A percentile compares a stretch with the other conserved stretches of the same genome.
These are phyloP conservation scores for Mormyrops boulengeri DNA, from an alignment of 2,797 vertebrate genomes.

Conservation along the genomic window DNA sequence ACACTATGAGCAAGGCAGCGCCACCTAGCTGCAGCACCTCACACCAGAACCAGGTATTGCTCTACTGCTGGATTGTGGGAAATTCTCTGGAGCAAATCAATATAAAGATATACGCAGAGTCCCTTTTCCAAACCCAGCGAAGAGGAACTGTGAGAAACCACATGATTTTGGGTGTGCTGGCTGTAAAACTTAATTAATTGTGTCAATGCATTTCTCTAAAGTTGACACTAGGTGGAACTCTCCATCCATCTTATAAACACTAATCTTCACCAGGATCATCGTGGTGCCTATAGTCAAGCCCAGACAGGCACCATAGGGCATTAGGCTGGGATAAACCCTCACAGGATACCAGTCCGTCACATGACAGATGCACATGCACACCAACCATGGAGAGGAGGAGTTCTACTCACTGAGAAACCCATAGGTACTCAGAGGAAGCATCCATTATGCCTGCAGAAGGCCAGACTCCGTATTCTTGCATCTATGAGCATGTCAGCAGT, in stretches of 20 bases:
- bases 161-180: constrained; percentile 36
- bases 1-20: background rate
- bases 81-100: constrained; percentile 26
- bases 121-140: constrained; percentile 37
- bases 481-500: background rate
- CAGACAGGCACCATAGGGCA: background rate
- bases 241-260: background rate
- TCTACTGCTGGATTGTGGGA: constrained; percentile 24
- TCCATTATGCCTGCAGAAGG: background rate
- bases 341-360: background rate
- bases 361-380: background rate
- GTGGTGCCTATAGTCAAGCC: background rate
- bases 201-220: constrained; percentile 33
- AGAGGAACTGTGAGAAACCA: constrained; percentile 40
- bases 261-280: background rate
- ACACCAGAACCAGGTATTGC: constrained; percentile 27
- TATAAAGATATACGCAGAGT: constrained; percentile 25
- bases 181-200: constrained; percentile 40
- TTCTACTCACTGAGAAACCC: background rate
- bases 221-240: constrained; percentile 5
- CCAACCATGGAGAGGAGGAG: background rate
- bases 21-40: background rate
- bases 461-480: background rate
- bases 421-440: background rate
- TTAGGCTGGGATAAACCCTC: background rate